These are phyloP conservation scores for Myiagra hebetior DNA, from an alignment of 2,113 vertebrate species.

Conservation along the genomic window DNA sequence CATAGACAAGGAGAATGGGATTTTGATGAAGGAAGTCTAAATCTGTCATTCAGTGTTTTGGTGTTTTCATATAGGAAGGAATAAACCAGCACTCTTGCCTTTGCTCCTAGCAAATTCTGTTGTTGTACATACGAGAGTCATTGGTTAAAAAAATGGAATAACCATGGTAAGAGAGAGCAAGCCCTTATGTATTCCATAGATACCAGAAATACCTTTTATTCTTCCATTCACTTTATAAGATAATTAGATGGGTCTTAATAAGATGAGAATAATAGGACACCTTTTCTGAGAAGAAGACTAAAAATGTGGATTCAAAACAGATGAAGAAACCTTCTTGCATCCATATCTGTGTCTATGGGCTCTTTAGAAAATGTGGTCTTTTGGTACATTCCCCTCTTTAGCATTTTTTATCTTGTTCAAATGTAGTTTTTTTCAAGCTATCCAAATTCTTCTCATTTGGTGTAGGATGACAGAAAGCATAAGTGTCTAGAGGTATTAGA, in stretches of 20 bases:
- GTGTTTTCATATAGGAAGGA: background rate
- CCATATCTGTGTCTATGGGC: background rate
- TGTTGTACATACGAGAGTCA: background rate
- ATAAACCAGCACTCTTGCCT: rapidly evolving
- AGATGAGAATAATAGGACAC: background rate
- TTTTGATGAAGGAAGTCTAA: background rate
- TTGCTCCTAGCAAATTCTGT: background rate
- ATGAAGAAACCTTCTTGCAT: background rate
- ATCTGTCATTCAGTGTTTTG: background rate
- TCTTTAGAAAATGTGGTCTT: background rate
- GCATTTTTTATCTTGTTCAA: background rate
- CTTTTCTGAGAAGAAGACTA: background rate
- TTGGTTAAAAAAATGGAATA: background rate
- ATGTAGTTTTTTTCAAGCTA: background rate
- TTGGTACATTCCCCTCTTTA: background rate
- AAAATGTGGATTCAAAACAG: background rate
- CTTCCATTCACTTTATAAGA: background rate
- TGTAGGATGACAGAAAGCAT: background rate
- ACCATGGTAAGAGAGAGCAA: background rate
- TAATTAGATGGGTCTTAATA: background rate
- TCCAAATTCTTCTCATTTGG: background rate
- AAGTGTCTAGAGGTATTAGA: background rate
- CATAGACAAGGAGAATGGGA: background rate
- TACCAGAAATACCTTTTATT: background rate
- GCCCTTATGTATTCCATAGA: background rate